Evolutionary conservation across 1,140 invertebrate genomes (phyloP).

Genomic region (Drosophila neocordata): DNA sequence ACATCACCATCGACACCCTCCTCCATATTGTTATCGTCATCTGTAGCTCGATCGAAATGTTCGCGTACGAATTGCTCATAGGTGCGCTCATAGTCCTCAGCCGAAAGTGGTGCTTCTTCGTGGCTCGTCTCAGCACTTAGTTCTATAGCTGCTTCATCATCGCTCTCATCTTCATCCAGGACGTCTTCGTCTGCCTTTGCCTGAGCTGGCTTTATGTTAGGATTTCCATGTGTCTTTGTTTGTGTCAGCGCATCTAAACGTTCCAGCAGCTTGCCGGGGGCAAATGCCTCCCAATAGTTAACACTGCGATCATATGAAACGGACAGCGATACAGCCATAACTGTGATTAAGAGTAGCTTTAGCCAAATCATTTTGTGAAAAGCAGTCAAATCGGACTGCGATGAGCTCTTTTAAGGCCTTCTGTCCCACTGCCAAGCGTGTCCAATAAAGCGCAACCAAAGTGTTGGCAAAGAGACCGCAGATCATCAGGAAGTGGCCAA

Average conservation of each 20-base stretch:
- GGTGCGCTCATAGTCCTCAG: slow-evolving; percentile 68
- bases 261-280: slow-evolving; percentile 61
- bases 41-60: slow-evolving; percentile 61
- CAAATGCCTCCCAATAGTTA: slow-evolving; percentile 72
- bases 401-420: slow-evolving; percentile 34
- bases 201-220: slow-evolving; percentile 1
- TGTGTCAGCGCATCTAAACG: slow-evolving; percentile 48
- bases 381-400: not conserved
- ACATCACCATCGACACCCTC: not conserved
- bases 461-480: slow-evolving; percentile 56
- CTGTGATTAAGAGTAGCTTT: slow-evolving; percentile 40
- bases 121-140: slow-evolving; percentile 45
- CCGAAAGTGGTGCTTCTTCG: slow-evolving; percentile 30
- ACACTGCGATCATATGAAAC: slow-evolving; percentile 48
- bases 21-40: slow-evolving; percentile 20
- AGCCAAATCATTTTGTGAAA: slow-evolving; percentile 36
- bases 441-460: slow-evolving; percentile 32
- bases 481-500: slow-evolving; percentile 52
- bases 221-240: not conserved
- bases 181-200: slow-evolving; percentile 28
- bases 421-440: slow-evolving; percentile 18
- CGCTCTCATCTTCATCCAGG: slow-evolving; percentile 2
- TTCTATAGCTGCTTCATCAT: slow-evolving; percentile 16
- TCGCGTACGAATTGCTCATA: slow-evolving; percentile 72
- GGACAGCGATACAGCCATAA: slow-evolving; percentile 15